A percentile compares a stretch with the other conserved stretches of the same genome.
phyloP scores from a whole-genome alignment of 2,797 vertebrate genomes.

The Pelochelys cantorii region DNA sequence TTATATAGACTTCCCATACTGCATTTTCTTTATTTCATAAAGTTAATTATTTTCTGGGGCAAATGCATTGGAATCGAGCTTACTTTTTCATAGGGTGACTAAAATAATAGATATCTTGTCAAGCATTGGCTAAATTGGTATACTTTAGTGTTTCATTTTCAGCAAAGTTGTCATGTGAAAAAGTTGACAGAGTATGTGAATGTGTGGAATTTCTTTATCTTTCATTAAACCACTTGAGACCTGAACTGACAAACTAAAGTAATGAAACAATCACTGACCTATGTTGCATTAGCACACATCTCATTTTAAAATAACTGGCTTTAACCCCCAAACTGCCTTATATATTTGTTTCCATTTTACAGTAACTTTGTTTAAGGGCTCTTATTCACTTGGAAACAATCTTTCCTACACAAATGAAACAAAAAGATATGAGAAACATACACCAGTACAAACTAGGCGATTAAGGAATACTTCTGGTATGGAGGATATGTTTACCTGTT shows the following conservation, averaged over 20 bases:
- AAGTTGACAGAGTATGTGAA: neutral
- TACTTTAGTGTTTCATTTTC: constrained; percentile 23
- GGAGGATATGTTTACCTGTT: constrained; percentile 70
- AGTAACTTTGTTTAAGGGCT: constrained; percentile 32
- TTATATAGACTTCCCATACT: neutral
- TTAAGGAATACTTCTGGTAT: neutral
- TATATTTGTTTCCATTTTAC: constrained; percentile 29
- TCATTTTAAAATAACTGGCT: constrained; percentile 3
- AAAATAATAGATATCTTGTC: neutral
- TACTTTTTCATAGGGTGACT: neutral
- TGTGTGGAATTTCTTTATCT: neutral
- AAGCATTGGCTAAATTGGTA: constrained; percentile 12
- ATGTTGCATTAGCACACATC: neutral
- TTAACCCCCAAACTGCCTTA: neutral
- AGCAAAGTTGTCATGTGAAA: neutral
- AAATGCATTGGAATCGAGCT: neutral
- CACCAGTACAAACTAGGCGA: constrained; percentile 16
- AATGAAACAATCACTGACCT: neutral
- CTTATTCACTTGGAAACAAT: neutral
- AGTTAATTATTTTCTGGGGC: neutral
- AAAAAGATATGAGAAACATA: constrained; percentile 7
- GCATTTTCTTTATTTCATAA: neutral
- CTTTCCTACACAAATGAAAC: constrained; percentile 37
- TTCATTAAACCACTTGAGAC: constrained; percentile 2
- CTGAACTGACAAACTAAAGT: constrained; percentile 25